Base-by-base conservation (phyloP, 1,140 invertebrate species). In the Drosophila novamexicana region DNA sequence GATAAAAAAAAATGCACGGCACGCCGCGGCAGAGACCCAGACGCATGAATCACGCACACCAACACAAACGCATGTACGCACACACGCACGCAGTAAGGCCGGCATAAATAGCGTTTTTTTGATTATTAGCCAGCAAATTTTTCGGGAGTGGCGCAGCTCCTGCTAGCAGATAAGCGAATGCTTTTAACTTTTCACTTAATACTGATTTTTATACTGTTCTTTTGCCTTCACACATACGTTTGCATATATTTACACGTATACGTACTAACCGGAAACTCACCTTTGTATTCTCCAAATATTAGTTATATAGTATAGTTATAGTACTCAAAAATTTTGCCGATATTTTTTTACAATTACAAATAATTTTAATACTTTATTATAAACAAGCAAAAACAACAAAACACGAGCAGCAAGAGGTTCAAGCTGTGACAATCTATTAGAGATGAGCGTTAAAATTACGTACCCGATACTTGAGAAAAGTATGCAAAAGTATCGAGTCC, bases 1-100 rank as follows among this genome's bases (percentile, higher is more conserved):
- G 83, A 88, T 86, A 88, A 89, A 79, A 74, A 18, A 77, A 72
- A 81, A 78, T 77, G 73, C 77, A 81, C 58, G 47, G 75, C 59
- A 64, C 63, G 65, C 75, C 82, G 66, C 63, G 45, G 32, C 59
- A 79, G 58, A 54, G 62, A 64, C 49, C 40, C 63, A 77, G 59
- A 75, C 74, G 73, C 53, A 88, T 88, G 83, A 88, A 80, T 86
- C 83, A 88, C 79, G 75, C 49, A 81, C 47, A 81, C 68, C 47
- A 81, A 63, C 37, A 39, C 65, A 37, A 42, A 45, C 44, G 57
- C 40, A 58, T 67, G 63, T 50, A 63, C 59, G 3, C 22, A 22
- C 22, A 49, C 16, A 9, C 57, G 36, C 53, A 54, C 14, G 22
- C 45, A 52, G 57, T 36, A 22, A 63, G 73, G 53, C 84, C 85